These are phyloP conservation scores for Tinea pellionella DNA, from an alignment of 2,888 invertebrate genomes.

Conservation along the genomic window DNA sequence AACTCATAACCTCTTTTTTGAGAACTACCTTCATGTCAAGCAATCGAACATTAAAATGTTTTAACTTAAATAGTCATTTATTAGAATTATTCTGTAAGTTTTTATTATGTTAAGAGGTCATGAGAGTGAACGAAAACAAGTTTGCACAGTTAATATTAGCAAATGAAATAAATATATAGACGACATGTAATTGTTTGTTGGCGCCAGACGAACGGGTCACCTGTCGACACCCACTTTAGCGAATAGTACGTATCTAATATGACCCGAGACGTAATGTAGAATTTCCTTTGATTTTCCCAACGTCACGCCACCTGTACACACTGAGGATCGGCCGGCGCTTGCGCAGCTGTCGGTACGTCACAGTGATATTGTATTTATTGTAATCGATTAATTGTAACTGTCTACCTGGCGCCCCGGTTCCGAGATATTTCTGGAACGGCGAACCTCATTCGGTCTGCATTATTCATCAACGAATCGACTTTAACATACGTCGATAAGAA, in stretches of 20 bases:
- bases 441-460: not conserved
- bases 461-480: not conserved
- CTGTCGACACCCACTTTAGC: constrained; percentile 42
- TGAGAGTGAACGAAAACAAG: not conserved
- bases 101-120: not conserved
- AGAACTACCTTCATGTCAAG: no score
- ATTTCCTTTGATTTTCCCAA: constrained; percentile 18
- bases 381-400: constrained; percentile 57
- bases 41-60: no score
- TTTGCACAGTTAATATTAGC: not conserved
- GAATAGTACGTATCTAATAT: constrained; percentile 35
- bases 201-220: constrained; percentile 17
- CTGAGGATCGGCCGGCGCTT: constrained; percentile 34
- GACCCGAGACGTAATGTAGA: constrained; percentile 32
- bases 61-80: no score
- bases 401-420: constrained; percentile 35
- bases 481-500: not conserved
- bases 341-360: constrained; percentile 60
- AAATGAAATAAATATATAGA: not conserved
- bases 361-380: constrained; percentile 36
- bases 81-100: no score
- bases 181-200: not conserved
- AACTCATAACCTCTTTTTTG: no score
- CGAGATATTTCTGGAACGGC: constrained; percentile 32
- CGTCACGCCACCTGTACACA: constrained; percentile 53